Percentiles rank a stretch among this genome's conserved stretches.
Conservation (phyloP, 2,113 vertebrate species). For the Podarcis cretensis region DNA sequence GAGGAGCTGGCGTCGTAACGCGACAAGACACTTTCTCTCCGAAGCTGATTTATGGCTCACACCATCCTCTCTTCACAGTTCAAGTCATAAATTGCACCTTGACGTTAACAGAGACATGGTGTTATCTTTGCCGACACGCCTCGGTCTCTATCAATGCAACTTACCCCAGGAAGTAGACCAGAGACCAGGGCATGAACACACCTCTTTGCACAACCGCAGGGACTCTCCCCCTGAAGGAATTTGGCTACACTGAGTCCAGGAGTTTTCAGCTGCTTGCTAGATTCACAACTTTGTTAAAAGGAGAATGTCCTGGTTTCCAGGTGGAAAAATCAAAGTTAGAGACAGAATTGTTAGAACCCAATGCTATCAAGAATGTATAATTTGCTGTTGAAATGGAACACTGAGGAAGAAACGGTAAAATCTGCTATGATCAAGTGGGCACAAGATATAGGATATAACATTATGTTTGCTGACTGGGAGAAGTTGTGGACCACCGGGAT, state of each 20-base stretch:
- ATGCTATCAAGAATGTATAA: no score
- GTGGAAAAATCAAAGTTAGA: no score
- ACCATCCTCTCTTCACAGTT: constrained; percentile 43
- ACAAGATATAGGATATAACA: no score
- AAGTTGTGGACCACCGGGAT: no score
- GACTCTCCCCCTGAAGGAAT: no score
- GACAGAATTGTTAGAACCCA: no score
- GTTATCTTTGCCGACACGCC: constrained; percentile 18
- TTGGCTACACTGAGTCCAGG: no score
- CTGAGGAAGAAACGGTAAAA: no score
- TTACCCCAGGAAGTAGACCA: constrained; percentile 35
- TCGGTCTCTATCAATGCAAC: constrained; percentile 4
- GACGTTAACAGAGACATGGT: background rate
- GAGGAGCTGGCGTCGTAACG: constrained; percentile 51
- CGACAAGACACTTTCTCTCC: constrained; percentile 21
- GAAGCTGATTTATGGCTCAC: constrained; percentile 62
- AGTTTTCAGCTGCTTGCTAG: background rate
- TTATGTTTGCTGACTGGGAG: no score
- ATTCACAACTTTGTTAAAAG: background rate
- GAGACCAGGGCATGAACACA: accelerated
- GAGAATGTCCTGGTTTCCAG: no score
- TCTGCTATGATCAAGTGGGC: no score
- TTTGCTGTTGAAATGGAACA: no score
- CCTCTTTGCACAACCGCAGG: background rate
- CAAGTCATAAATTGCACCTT: constrained; percentile 46